Base-by-base conservation (phyloP, 92 coral and sea anemone genomes). In the Parazoanthus swiftii region DNA sequence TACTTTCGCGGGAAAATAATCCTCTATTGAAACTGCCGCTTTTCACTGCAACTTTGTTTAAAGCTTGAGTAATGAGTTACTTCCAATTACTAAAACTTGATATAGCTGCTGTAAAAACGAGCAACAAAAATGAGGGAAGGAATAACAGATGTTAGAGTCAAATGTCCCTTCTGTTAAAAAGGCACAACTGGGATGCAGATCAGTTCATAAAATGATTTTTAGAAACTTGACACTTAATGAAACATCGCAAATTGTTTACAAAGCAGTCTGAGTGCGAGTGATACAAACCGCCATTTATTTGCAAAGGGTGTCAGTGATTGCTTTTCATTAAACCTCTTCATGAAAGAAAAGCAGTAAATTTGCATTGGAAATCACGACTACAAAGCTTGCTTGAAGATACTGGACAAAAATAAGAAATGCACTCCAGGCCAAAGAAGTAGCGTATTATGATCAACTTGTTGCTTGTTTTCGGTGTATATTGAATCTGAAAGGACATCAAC, bases 1-100 rank as follows among this genome's bases (percentile, higher is more conserved):
- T 79, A 51, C 65, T 44, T 79, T 79, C 63, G 67, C 82, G 82
- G 82, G 82, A 79, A 79, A 50, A 79, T 50, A 46, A 79, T 25
- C 82, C 82, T 6, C 58, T 48, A 39, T 38, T 44, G 65, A n/a
- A n/a, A 79, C 18, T 20, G 6, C 23, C 16, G 36, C 20, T 20
- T 46, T 79, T 79, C 37, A 9, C 10, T 50, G 42, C 37, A 48
- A 29, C 8, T 71, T 26, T 73, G 3, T 71, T 26, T 73, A 13
- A 13, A 73, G 77, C 36, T 73, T 8, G 18, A 1, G 70, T 63
- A 4, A 23, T 23, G 25, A 63, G 1, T 2, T 63, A 63, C 26
- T 63, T 23, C 25, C 26, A 63, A 63, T 20, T 63, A 63, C 70
- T 63, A 6, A 33, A 29, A 29, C 43, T 9, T 11, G 33, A 2